Evolutionary conservation across 2,113 vertebrate species (phyloP).

Genomic region (Mus pahari): DNA sequence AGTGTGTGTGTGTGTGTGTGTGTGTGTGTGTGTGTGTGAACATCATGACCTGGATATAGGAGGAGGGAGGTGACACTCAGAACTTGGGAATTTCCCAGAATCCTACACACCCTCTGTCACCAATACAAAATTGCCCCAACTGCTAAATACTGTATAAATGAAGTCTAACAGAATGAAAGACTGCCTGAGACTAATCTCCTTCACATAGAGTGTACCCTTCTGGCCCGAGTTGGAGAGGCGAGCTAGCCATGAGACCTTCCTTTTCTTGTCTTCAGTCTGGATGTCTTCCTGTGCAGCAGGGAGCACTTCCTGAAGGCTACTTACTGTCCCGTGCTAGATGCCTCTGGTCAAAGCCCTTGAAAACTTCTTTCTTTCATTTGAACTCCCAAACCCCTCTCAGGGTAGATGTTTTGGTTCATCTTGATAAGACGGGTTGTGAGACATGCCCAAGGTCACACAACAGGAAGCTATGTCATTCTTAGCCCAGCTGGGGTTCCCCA

Average conservation of each 20-base stretch:
- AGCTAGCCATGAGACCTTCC: accelerated
- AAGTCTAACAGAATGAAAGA: slow-evolving; percentile 74
- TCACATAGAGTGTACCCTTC: not conserved
- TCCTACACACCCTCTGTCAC: slow-evolving; percentile 67
- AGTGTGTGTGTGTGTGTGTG: not conserved
- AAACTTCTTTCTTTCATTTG: accelerated
- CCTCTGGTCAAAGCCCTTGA: not conserved
- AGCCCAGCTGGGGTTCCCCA: accelerated
- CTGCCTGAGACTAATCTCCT: slow-evolving; percentile 74
- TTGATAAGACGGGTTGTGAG: not conserved
- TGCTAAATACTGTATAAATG: slow-evolving; percentile 53
- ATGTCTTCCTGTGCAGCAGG: not conserved
- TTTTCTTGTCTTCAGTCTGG: not conserved
- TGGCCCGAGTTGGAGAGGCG: too few species aligned
- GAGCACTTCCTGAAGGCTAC: not conserved
- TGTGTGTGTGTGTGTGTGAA: not conserved
- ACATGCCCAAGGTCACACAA: not conserved
- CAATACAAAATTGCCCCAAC: slow-evolving; percentile 79
- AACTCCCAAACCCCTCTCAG: not conserved
- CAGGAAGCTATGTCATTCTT: not conserved
- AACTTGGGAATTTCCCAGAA: slow-evolving; percentile 66
- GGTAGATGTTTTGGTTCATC: too few species aligned
- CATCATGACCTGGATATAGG: not conserved
- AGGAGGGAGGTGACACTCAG: slow-evolving; percentile 71
- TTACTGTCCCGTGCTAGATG: not conserved